Evolutionary conservation across 2,797 vertebrate species (phyloP), one percentile per base, ranked within the genome.

Genomic region (Sebastes dallii): DNA sequence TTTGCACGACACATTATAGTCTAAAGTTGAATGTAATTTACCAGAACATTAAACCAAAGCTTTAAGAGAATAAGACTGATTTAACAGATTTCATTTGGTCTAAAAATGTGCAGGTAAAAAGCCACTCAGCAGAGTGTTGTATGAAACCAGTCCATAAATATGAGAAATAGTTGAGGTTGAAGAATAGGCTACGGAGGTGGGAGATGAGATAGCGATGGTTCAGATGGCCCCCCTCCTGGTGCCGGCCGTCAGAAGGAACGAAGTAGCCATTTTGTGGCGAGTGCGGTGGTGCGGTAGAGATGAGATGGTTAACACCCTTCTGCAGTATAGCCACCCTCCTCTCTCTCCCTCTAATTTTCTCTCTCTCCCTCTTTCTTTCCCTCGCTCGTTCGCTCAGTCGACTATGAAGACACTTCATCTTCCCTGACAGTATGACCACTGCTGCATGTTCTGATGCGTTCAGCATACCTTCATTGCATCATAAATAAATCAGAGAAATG

Each of bases 401-500:
- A 96, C 96, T 97, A 96, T 97, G 97, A 97, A 97, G 96, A 96
- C 97, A 97, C 97, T 97, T 96, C 97, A 97, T 98, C 97, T 97
- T 96, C 89, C 94, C 95, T 97, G 97, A 98, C 97, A 98, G 96
- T 97, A 96, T 98, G 97, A 98, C 97, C 98, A 97, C 96, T 97
- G 96, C 97, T 97, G 97, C 96, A 96, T 96, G 94, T 97, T 97
- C 96, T 96, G 96, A 97, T 96, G 96, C 94, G 89, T 97, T 97
- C 97, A 96, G 97, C 97, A 97, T 97, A 97, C 97, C 97, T 98
- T 97, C 97, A 97, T 96, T 96, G 97, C 97, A 97, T 98, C 97
- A 98, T 99, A 98, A 99, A 99, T 99, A 99, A 98, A 98, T 95
- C 97, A 97, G 97, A 97, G 96, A 97, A 97, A 97, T 97, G 84